Percentiles rank a stretch among this genome's conserved stretches.
Conservation (phyloP, 2,797 vertebrate species). For the Echeneis naucrates region DNA sequence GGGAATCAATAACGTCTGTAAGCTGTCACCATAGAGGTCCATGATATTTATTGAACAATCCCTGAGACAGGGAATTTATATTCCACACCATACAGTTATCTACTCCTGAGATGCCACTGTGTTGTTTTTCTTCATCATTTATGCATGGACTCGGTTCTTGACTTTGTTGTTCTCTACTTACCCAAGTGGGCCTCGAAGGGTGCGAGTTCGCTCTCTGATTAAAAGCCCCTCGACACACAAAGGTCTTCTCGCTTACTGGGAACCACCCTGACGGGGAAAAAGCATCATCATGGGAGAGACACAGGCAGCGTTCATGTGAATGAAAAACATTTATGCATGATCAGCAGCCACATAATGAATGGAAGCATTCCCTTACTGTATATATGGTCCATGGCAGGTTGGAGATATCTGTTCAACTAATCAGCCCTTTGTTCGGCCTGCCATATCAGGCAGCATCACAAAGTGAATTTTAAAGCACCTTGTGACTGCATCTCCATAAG, state of each 20-base stretch:
- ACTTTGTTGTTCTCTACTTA: slow-evolving; percentile 43
- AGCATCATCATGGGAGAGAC: slow-evolving; percentile 28
- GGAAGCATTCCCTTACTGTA: not conserved
- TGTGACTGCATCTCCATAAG: not conserved
- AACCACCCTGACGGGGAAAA: slow-evolving; percentile 39
- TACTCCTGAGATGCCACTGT: not conserved
- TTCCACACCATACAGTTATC: slow-evolving; percentile 33
- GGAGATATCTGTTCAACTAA: not conserved
- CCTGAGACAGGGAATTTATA: slow-evolving; percentile 22
- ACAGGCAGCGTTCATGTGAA: not conserved
- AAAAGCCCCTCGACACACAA: slow-evolving; percentile 44
- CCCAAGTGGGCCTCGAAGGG: slow-evolving; percentile 12
- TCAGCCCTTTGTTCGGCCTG: not conserved
- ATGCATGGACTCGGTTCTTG: slow-evolving; percentile 17
- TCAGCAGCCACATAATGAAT: not conserved
- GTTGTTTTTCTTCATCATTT: slow-evolving; percentile 10
- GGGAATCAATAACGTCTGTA: slow-evolving; percentile 46
- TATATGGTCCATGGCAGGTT: slow-evolving; percentile 1
- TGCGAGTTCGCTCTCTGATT: slow-evolving; percentile 43
- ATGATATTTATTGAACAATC: slow-evolving; percentile 43
- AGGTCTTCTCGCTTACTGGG: slow-evolving; percentile 29
- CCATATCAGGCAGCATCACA: not conserved
- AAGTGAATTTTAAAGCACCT: not conserved
- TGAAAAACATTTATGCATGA: not conserved
- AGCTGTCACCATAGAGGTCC: slow-evolving; percentile 28